Base-by-base conservation (phyloP, 2,888 invertebrate species). In the Eupithecia subumbrata region DNA sequence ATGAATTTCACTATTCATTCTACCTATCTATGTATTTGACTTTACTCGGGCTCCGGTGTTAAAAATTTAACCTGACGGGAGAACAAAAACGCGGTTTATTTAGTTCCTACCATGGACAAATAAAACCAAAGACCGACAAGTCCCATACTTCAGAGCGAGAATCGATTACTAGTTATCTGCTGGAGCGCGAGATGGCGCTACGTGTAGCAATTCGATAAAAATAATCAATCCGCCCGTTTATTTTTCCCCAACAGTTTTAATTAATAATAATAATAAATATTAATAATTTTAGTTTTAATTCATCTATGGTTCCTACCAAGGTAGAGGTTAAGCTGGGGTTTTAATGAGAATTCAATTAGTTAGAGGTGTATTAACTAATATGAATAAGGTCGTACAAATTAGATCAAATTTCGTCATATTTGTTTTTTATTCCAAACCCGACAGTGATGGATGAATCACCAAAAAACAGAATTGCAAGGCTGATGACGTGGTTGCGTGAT, bases 401-500 rank as follows among this genome's bases (percentile, higher is more conserved):
- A 60, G 60, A 60, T 60, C 56, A 60, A 60, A 60, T 25, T 14
- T 5, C 25, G 60, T 60, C 25, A 60, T 60, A 4, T 12, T 14
- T 60, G 22, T 60, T 60, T 60, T 56, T 56, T 9, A 12, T 60
- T 9, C 25, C 22, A 60, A 43, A 60, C 25, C 60, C 25, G 25
- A 25, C 25, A 25, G 37, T 37, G 37, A 37, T 34, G 34, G 25
- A 25, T 67, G 76, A 79, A 76, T 79, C 76, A 64, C 68, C 37
- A 64, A 77, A 77, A 72, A 69, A 71, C 74, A 73, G 78, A 80
- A 80, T 81, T 79, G 75, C 78, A 76, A 71, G 73, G 66, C 73
- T 79, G 79, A 80, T 78, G 79, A 79, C 73, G 77, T 60, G 78
- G 74, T 82, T 72, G 82, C 82, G 81, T 83, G 83, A 63, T 72